Evolutionary conservation across 2,888 invertebrate genomes (phyloP).

Genomic region (Rhagonycha lutea): DNA sequence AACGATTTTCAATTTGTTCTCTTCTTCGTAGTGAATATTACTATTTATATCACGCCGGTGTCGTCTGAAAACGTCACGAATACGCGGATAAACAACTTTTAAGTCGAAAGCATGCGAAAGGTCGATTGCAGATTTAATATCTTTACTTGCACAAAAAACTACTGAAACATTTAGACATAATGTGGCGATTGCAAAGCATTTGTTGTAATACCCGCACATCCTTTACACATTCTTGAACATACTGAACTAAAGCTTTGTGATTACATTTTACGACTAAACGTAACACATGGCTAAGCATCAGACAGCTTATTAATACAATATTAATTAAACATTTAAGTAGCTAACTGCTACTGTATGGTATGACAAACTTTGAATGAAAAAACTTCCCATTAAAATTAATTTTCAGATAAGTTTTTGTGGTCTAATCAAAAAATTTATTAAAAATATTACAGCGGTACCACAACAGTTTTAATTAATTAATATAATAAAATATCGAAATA

Average conservation of each 20-base stretch:
- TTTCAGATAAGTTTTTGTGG: background rate
- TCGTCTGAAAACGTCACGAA: constrained; percentile 32
- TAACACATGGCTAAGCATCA: constrained; percentile 20
- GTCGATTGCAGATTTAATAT: constrained; percentile 9
- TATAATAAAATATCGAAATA: background rate
- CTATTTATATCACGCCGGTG: constrained; percentile 36
- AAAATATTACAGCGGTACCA: background rate
- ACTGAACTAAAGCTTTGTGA: constrained; percentile 4
- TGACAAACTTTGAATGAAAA: background rate
- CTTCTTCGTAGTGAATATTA: constrained; percentile 38
- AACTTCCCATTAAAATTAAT: background rate
- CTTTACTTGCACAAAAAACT: background rate
- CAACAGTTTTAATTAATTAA: background rate
- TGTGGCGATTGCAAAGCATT: background rate
- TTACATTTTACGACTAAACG: constrained; percentile 5
- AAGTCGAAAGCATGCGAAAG: constrained; percentile 26
- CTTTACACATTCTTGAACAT: constrained; percentile 3
- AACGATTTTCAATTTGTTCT: constrained; percentile 39
- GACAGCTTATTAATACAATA: constrained; percentile 7
- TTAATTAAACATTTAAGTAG: constrained; percentile 18
- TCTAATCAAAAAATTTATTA: background rate
- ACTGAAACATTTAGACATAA: background rate
- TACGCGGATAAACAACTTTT: constrained; percentile 39
- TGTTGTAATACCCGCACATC: constrained; percentile 4
- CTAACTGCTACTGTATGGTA: background rate